Conservation (phyloP, 1,140 invertebrate species). For the Heliconius congener region DNA sequence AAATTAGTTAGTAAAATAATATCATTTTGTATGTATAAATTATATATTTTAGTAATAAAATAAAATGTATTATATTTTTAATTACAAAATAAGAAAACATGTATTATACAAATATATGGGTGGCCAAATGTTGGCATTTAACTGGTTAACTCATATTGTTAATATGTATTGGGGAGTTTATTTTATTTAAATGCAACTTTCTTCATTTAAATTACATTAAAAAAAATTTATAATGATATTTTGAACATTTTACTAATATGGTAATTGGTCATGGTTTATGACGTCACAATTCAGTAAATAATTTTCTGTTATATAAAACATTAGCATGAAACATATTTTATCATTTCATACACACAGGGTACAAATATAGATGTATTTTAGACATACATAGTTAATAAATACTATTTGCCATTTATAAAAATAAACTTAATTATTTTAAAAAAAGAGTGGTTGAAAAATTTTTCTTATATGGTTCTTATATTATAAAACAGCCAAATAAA, state of each 20-base stretch:
- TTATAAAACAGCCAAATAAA: neutral
- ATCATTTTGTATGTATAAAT: no score
- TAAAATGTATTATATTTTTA: no score
- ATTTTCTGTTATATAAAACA: neutral
- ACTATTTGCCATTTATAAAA: slow-evolving; percentile 1
- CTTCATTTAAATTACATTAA: no score
- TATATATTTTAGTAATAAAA: neutral
- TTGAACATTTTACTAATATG: no score
- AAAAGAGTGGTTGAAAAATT: neutral
- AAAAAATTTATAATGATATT: no score
- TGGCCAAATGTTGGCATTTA: neutral
- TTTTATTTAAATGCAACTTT: no score
- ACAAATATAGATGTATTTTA: slow-evolving; percentile 8
- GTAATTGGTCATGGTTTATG: neutral
- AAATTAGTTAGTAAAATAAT: no score
- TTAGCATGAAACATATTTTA: neutral
- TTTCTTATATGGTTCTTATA: neutral
- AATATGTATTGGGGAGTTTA: neutral
- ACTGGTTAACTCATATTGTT: neutral
- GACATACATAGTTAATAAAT: slow-evolving; percentile 1
- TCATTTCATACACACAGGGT: slow-evolving; percentile 7
- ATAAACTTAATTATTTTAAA: neutral
- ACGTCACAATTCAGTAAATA: neutral
- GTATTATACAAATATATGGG: neutral
- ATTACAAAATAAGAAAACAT: no score